Percentiles rank a stretch among this genome's conserved stretches.
phyloP scores from a whole-genome alignment of 2,797 vertebrate species.

The Orestias chungarensis region DNA sequence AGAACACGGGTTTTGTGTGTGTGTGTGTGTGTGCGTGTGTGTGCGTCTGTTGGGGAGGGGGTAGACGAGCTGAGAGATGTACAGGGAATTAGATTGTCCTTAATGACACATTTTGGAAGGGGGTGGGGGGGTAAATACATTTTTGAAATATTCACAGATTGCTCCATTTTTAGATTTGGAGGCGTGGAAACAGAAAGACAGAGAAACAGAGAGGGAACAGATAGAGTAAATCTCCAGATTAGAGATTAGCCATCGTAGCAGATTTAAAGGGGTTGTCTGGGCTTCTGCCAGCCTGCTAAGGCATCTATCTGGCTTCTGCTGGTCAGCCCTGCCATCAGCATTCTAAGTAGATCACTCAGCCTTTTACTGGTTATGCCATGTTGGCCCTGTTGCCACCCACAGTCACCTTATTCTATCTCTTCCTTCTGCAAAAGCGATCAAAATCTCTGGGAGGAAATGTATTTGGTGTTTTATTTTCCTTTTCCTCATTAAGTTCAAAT shows the following conservation, averaged over 20 bases:
- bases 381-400: slow-evolving; percentile 37
- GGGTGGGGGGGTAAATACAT: slow-evolving; percentile 71
- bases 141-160: slow-evolving; percentile 79
- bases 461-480: slow-evolving; percentile 35
- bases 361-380: slow-evolving; percentile 52
- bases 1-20: slow-evolving; percentile 48
- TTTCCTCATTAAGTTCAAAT: slow-evolving; percentile 45
- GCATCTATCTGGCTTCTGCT: slow-evolving; percentile 81
- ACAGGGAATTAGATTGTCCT: slow-evolving; percentile 73
- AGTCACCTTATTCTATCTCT: slow-evolving; percentile 30
- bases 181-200: slow-evolving; percentile 66
- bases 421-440: slow-evolving; percentile 34
- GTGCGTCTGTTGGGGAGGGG: slow-evolving; percentile 35
- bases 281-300: slow-evolving; percentile 72
- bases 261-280: slow-evolving; percentile 80
- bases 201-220: slow-evolving; percentile 66
- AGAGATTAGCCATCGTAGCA: slow-evolving; percentile 82
- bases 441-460: slow-evolving; percentile 34
- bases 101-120: slow-evolving; percentile 82
- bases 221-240: slow-evolving; percentile 85
- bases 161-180: slow-evolving; percentile 74
- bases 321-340: slow-evolving; percentile 66
- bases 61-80: slow-evolving; percentile 48
- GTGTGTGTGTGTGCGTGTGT: slow-evolving; percentile 21
- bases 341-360: slow-evolving; percentile 77